These are phyloP conservation scores for Laterallus jamaicensis DNA, from an alignment of 2,113 vertebrate genomes.

Conservation along the genomic window DNA sequence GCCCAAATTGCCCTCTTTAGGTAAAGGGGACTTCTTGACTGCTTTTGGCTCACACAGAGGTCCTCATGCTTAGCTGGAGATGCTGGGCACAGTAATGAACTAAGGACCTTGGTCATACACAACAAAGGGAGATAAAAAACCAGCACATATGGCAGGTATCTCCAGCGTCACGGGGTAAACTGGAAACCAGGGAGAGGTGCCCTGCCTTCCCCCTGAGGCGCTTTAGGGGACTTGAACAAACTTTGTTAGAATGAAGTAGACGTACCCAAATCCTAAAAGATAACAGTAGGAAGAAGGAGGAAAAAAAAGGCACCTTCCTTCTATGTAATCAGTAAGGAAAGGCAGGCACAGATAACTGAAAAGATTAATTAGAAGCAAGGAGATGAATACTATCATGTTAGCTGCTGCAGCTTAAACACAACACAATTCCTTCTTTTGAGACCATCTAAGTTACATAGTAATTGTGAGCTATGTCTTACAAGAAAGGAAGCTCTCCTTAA, in stretches of 20 bases:
- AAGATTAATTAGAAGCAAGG: conserved; percentile 24
- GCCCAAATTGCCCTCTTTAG: no score
- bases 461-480: neutral
- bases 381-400: neutral
- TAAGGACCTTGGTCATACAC: neutral
- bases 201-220: neutral
- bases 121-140: neutral
- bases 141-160: fast-evolving
- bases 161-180: neutral
- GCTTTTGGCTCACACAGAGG: neutral
- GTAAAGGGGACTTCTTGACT: neutral
- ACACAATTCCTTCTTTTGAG: neutral
- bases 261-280: neutral
- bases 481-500: neutral
- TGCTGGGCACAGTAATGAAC: neutral
- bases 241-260: neutral
- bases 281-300: neutral
- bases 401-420: neutral
- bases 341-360: neutral
- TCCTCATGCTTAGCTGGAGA: neutral
- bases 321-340: neutral
- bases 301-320: neutral
- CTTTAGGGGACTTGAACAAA: neutral
- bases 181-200: fast-evolving
- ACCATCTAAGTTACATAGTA: neutral